phyloP scores from a whole-genome alignment of 2,113 vertebrate genomes.

The Rafetus swinhoei region DNA sequence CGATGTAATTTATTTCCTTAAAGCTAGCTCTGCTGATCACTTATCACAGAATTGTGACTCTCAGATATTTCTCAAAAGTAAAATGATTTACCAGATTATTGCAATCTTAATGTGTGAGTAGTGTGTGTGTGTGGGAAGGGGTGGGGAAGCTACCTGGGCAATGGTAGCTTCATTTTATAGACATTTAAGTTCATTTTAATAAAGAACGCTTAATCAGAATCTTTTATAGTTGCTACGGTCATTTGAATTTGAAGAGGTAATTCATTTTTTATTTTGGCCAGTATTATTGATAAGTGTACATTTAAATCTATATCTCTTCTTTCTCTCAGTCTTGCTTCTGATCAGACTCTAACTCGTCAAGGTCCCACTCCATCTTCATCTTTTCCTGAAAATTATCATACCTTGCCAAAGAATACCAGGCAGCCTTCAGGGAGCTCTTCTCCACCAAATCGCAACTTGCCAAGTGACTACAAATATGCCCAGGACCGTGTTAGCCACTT shows the following conservation, averaged over 20 bases:
- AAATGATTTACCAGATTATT: neutral
- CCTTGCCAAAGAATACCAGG: constrained; percentile 90
- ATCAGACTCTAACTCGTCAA: constrained; percentile 87
- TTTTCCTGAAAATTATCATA: constrained; percentile 89
- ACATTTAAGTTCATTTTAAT: neutral
- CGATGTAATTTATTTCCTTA: neutral
- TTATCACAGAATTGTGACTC: neutral
- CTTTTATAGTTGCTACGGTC: neutral
- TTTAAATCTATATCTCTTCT: neutral
- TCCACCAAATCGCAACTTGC: constrained; percentile 84
- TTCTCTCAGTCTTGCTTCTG: constrained; percentile 79
- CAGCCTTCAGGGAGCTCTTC: constrained; percentile 86
- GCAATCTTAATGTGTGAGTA: neutral
- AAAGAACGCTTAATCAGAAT: rapidly evolving
- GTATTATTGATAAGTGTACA: neutral
- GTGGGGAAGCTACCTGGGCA: neutral
- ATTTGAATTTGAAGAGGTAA: neutral
- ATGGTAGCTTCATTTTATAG: neutral
- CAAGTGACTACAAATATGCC: constrained; percentile 97
- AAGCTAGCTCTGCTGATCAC: neutral
- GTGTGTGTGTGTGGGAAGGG: too few species aligned
- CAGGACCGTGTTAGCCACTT: constrained; percentile 96
- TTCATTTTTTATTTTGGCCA: neutral
- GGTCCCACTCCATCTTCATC: constrained; percentile 85
- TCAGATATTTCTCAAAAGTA: neutral